Percentiles rank a stretch among this genome's conserved stretches.
Conservation (phyloP, 92 coral and sea anemone genomes). For the Parazoanthus atlanticus region DNA sequence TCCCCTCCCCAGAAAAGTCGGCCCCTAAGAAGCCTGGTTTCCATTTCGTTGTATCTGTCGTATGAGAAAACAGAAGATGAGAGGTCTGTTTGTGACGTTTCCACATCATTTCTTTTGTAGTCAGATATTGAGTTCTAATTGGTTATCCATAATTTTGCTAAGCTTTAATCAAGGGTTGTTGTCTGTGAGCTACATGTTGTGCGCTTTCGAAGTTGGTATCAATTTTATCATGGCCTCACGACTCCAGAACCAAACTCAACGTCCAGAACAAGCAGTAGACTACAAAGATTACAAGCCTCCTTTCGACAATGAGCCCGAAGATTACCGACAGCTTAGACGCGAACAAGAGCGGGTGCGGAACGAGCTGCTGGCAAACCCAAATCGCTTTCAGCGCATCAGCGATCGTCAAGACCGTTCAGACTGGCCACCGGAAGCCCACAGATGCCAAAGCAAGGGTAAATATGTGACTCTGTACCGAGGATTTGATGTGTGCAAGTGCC, state of each 20-base stretch:
- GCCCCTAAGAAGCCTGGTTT: too few relatives aligned
- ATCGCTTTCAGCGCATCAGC: slow-evolving; percentile 49
- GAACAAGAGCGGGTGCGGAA: slow-evolving; percentile 25
- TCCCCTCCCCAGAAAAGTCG: too few relatives aligned
- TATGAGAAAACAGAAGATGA: too few relatives aligned
- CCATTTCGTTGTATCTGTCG: too few relatives aligned
- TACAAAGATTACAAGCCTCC: slow-evolving; percentile 40
- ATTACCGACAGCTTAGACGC: slow-evolving; percentile 25
- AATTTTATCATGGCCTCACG: background rate
- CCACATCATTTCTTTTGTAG: too few relatives aligned
- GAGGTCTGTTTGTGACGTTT: too few relatives aligned
- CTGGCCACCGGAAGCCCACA: slow-evolving; percentile 20
- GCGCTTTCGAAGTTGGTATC: background rate
- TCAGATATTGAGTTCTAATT: too few relatives aligned
- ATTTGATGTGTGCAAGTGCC: slow-evolving; percentile 46
- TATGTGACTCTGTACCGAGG: slow-evolving; percentile 42
- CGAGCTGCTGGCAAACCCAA: slow-evolving; percentile 18
- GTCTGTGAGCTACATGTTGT: background rate
- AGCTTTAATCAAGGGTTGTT: too few relatives aligned
- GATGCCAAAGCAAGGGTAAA: slow-evolving; percentile 25
- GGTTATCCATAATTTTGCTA: too few relatives aligned
- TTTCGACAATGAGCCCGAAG: slow-evolving; percentile 49
- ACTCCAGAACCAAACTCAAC: background rate
- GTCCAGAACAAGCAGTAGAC: background rate
- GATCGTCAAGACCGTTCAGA: slow-evolving; percentile 52